Base-by-base conservation (phyloP, 2,113 vertebrate species). In the Thymallus thymallus region DNA sequence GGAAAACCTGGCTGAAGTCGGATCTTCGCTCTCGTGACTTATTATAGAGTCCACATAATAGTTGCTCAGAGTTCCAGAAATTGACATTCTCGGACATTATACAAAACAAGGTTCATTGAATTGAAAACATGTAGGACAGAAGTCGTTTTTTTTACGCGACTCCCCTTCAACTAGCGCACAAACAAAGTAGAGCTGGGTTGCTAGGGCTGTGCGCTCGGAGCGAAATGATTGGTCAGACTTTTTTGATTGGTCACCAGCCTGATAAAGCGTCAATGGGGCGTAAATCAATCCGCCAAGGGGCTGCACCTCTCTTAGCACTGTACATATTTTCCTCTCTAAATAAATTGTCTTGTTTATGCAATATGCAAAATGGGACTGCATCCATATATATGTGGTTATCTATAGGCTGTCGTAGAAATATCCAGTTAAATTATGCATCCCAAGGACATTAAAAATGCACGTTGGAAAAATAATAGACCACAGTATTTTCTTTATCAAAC, bases 11-110 rank as follows among this genome's bases (percentile, higher is more conserved):
- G 93, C 83, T 81, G 95, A 88, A 84, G 92, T 91, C 74, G 96
- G 93, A 87, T 97, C 97, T 93, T 98, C 96, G 75, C 92, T 96
- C 72, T 99, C 97, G 90, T 97, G 97, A 96, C 96, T 97, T 95
- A 99, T 98, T 88, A 98, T 96, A 74, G 97, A 98, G 95, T 99
- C 97, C 93, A 99, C 97, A 94, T 96, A 99, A 82, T 99, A 98
- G 94, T 96, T 99, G 96, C 96, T 98, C 93, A 99, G 93, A 90
- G 97, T 94, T 92, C 96, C 97, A 95, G 97, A 98, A 95, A 98
- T 96, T 92, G 97, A 96, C 97, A 99, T 98, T 94, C 91, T 98
- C 92, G 95, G 95, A 95, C 96, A 99, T 98, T 95, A 95, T 98
- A 95, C 89, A 90, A 92, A 87, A 88, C 92, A 85, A 92, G 92